A percentile compares a stretch with the other conserved stretches of the same genome.
phyloP scores from a whole-genome alignment of 1,140 invertebrate species.

The Battus philenor region DNA sequence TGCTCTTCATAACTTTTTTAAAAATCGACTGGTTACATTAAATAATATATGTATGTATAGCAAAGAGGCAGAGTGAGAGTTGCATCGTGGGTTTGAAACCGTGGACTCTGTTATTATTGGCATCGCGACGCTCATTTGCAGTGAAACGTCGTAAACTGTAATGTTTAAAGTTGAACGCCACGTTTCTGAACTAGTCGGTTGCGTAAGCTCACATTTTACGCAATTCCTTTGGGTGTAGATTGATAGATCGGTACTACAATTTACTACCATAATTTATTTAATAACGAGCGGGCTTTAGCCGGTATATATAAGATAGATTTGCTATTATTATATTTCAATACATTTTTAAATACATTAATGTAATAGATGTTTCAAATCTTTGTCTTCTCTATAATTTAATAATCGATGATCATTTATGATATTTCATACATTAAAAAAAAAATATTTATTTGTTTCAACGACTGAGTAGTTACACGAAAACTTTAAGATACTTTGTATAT shows the following conservation, averaged over 20 bases:
- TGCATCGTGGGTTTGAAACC: too few species aligned
- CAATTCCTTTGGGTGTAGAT: conserved; percentile 1
- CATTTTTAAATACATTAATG: too few species aligned
- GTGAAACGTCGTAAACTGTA: conserved; percentile 39
- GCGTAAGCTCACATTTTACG: conserved; percentile 15
- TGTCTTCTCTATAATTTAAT: too few species aligned
- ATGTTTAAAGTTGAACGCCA: conserved; percentile 28
- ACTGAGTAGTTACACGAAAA: too few species aligned
- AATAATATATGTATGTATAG: too few species aligned
- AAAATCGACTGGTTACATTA: too few species aligned
- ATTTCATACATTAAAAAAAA: background rate
- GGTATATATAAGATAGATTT: background rate
- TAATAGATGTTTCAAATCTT: too few species aligned
- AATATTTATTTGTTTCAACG: too few species aligned
- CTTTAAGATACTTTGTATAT: too few species aligned
- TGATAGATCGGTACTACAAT: conserved; percentile 12
- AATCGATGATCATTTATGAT: background rate
- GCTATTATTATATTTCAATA: background rate
- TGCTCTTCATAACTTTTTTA: too few species aligned
- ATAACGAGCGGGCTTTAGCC: background rate
- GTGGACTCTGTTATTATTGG: conserved; percentile 48
- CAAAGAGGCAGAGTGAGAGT: too few species aligned
- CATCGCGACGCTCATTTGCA: conserved; percentile 34
- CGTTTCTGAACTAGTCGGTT: conserved; percentile 15
- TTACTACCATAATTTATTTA: background rate